Evolutionary conservation across 2,888 invertebrate species (phyloP).

Genomic region (Theretra japonica): DNA sequence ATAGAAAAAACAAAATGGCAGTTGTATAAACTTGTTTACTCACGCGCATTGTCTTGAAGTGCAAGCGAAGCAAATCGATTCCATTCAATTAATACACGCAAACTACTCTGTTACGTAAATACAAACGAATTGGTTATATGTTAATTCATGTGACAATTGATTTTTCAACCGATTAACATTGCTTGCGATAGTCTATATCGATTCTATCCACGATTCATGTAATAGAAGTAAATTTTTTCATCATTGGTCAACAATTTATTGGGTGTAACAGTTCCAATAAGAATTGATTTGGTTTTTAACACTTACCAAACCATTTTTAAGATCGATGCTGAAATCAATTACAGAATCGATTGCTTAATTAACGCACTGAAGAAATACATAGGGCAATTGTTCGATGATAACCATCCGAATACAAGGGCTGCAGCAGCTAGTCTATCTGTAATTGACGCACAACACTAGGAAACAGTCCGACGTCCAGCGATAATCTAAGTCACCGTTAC

Average conservation of each 20-base stretch:
- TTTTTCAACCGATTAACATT: not conserved
- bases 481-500: constrained; percentile 19
- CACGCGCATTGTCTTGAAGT: constrained; percentile 12
- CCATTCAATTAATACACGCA: constrained; percentile 1
- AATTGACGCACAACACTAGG: constrained; percentile 11
- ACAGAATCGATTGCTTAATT: not conserved
- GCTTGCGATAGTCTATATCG: not conserved
- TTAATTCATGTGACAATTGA: not conserved
- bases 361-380: not conserved
- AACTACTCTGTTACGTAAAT: constrained; percentile 1
- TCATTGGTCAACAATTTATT: too few relatives aligned
- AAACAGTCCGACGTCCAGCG: not conserved
- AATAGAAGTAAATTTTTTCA: too few relatives aligned
- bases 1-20: not conserved
- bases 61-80: constrained; percentile 21
- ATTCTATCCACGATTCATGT: too few relatives aligned
- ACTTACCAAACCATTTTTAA: too few relatives aligned
- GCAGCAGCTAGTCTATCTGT: not conserved
- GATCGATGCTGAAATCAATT: not conserved
- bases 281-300: too few relatives aligned
- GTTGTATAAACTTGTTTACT: constrained; percentile 9
- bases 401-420: not conserved
- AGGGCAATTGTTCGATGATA: not conserved
- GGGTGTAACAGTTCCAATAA: too few relatives aligned
- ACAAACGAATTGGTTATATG: not conserved